Conservation (phyloP, 2,113 vertebrate genomes). For the Spheniscus mendiculus region DNA sequence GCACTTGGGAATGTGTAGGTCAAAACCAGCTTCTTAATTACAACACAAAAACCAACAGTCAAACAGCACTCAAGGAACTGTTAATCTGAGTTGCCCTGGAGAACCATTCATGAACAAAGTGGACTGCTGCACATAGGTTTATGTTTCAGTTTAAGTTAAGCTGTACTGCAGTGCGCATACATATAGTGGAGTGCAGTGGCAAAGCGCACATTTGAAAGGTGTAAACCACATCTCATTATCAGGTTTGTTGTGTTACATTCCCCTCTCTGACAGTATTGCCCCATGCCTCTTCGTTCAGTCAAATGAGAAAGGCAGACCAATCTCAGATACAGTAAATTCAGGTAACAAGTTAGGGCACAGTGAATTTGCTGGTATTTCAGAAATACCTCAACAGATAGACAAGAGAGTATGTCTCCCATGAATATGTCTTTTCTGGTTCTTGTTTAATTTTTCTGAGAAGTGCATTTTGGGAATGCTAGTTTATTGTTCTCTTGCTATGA, state of each 20-base stretch:
- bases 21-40: neutral
- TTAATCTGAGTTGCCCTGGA: neutral
- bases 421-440: neutral
- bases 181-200: neutral
- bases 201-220: neutral
- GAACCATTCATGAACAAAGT: neutral
- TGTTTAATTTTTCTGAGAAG: neutral
- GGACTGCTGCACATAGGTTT: neutral
- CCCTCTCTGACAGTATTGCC: neutral
- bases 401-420: neutral
- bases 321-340: neutral
- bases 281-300: neutral
- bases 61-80: neutral
- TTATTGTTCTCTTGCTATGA: constrained; percentile 1
- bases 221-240: neutral
- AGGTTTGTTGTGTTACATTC: neutral
- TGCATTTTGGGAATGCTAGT: neutral
- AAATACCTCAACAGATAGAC: neutral
- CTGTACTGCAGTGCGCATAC: neutral
- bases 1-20: neutral
- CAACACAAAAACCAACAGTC: neutral
- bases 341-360: neutral
- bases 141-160: neutral
- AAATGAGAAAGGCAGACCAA: neutral
- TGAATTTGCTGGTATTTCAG: neutral